phyloP scores from a whole-genome alignment of 2,797 vertebrate species.

The Lindbergichthys nudifrons region DNA sequence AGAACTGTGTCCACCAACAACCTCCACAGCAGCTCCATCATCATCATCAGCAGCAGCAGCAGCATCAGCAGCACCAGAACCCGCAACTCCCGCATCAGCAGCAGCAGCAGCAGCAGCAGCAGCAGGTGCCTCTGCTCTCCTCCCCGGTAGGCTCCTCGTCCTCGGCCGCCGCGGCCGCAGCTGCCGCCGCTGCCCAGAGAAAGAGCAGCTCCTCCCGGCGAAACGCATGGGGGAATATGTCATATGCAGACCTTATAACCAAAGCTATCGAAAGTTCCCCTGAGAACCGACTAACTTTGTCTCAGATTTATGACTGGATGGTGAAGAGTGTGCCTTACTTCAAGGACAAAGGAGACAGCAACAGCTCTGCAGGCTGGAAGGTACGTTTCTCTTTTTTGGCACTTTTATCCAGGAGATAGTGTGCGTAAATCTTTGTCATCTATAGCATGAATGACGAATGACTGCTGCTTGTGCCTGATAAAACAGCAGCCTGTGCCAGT shows the following conservation, averaged over 20 bases:
- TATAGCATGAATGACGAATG: not conserved
- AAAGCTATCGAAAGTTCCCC: slow-evolving; percentile 97
- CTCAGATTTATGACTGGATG: slow-evolving; percentile 99
- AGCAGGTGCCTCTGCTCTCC: slow-evolving; percentile 88
- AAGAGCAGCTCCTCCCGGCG: slow-evolving; percentile 96
- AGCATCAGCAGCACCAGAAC: slow-evolving; percentile 72
- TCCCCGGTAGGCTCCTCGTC: slow-evolving; percentile 84
- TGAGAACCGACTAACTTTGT: slow-evolving; percentile 94
- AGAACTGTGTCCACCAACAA: slow-evolving; percentile 85
- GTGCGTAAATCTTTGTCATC: not conserved
- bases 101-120: slow-evolving; percentile 76
- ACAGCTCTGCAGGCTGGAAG: slow-evolving; percentile 98
- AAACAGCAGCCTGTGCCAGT: slow-evolving; percentile 15
- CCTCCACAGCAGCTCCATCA: slow-evolving; percentile 79
- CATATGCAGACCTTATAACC: slow-evolving; percentile 97
- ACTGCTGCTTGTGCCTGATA: not conserved
- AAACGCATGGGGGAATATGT: slow-evolving; percentile 98
- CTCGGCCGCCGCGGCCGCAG: slow-evolving; percentile 82
- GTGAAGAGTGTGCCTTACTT: slow-evolving; percentile 97
- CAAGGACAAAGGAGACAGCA: slow-evolving; percentile 98
- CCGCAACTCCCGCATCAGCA: slow-evolving; percentile 81
- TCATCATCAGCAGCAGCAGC: slow-evolving; percentile 50
- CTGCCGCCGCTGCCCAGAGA: slow-evolving; percentile 87
- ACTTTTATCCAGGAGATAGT: not conserved
- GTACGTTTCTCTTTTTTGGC: slow-evolving; percentile 74